A percentile compares a stretch with the other conserved stretches of the same genome.
These are phyloP conservation scores for Dryocosmus kuriphilus DNA, from an alignment of 2,888 invertebrate genomes.

Conservation along the genomic window DNA sequence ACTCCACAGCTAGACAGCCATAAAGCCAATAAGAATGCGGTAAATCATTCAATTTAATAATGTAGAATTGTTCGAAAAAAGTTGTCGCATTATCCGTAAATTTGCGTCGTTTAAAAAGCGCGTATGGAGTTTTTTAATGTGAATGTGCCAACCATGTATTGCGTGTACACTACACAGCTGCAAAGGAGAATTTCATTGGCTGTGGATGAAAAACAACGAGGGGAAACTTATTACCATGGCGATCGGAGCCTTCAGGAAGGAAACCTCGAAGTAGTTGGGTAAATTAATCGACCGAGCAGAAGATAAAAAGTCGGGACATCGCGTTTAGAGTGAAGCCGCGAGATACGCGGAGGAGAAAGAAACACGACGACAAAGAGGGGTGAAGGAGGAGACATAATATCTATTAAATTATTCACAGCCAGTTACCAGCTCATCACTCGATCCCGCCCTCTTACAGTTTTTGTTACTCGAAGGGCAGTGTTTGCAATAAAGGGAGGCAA, in stretches of 20 bases:
- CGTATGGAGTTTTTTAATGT: not conserved
- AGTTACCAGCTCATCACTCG: constrained; percentile 71
- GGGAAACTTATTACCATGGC: constrained; percentile 10
- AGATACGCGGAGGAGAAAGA: constrained; percentile 21
- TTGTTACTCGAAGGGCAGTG: constrained; percentile 45
- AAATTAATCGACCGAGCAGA: constrained; percentile 19
- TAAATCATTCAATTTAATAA: not conserved
- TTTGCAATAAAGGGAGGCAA: constrained; percentile 25
- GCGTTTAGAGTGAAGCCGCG: not conserved
- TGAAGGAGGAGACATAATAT: constrained; percentile 62
- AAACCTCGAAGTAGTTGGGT: not conserved
- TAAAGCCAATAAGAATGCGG: not conserved
- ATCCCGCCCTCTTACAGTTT: constrained; percentile 63
- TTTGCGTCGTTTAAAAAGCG: not conserved
- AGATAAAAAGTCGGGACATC: constrained; percentile 15
- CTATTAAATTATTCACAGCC: constrained; percentile 72
- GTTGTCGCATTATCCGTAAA: not conserved
- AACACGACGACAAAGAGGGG: constrained; percentile 40
- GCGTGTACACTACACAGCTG: not conserved
- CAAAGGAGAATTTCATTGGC: not conserved
- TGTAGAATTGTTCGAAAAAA: not conserved
- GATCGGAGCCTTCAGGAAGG: not conserved
- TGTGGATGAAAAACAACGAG: constrained; percentile 3
- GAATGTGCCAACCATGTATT: not conserved
- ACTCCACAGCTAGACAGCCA: not conserved